Conservation (phyloP, 2,113 vertebrate species). For the Datnioides undecimradiatus region DNA sequence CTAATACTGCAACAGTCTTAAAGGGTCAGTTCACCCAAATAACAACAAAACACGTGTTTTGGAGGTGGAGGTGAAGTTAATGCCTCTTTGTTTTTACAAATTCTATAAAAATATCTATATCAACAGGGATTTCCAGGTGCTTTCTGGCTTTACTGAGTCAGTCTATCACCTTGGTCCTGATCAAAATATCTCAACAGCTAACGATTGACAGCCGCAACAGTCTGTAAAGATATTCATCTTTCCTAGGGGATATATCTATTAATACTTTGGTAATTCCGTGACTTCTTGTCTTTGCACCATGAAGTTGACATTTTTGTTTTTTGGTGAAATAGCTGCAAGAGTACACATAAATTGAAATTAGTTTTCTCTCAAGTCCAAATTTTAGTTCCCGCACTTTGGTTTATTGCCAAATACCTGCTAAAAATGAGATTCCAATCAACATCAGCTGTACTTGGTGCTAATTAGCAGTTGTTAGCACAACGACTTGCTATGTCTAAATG, state of each 20-base stretch:
- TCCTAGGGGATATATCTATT: not conserved
- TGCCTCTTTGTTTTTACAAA: not conserved
- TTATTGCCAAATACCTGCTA: not conserved
- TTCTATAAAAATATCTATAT: not conserved
- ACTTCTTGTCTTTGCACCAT: not conserved
- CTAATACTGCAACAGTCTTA: constrained; percentile 34
- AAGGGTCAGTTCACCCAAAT: constrained; percentile 24
- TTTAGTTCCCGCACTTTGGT: no score
- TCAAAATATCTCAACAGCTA: not conserved
- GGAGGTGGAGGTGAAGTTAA: not conserved
- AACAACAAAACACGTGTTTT: not conserved
- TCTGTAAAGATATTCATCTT: not conserved
- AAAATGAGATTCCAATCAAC: not conserved
- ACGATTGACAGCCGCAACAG: not conserved
- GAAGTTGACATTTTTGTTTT: not conserved
- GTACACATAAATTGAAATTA: no score
- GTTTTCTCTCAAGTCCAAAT: no score
- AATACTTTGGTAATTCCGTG: not conserved
- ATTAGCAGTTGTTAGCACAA: not conserved
- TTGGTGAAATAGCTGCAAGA: not conserved
- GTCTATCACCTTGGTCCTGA: no score
- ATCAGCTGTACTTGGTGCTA: no score
- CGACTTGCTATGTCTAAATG: not conserved
- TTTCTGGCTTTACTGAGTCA: not conserved
- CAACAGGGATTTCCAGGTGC: not conserved